These are phyloP conservation scores for Anastrepha ludens DNA, from an alignment of 1,140 invertebrate species.

Conservation along the genomic window DNA sequence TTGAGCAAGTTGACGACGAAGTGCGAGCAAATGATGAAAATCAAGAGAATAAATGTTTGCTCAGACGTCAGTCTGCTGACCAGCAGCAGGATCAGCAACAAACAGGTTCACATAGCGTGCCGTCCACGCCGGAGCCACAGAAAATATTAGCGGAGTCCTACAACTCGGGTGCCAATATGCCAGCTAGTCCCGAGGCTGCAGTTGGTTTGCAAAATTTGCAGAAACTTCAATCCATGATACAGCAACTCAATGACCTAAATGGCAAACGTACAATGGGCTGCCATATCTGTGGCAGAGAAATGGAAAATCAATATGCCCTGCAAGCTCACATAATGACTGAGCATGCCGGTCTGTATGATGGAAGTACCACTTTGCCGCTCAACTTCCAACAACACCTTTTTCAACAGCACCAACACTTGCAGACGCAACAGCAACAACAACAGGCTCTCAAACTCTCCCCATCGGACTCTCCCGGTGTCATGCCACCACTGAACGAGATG, in stretches of 20 bases:
- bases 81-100: neutral
- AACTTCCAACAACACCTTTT: conserved; percentile 61
- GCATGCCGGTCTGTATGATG: conserved; percentile 72
- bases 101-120: neutral
- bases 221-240: conserved; percentile 93
- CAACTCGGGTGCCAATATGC: conserved; percentile 57
- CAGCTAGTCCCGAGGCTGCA: conserved; percentile 76
- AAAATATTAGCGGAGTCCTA: conserved; percentile 68
- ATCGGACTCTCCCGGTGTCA: conserved; percentile 41
- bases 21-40: conserved; percentile 60
- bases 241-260: conserved; percentile 88
- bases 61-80: neutral
- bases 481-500: conserved; percentile 61
- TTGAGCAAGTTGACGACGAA: conserved; percentile 74
- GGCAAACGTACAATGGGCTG: conserved; percentile 78
- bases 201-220: conserved; percentile 84
- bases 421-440: conserved; percentile 59
- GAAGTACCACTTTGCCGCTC: conserved; percentile 50
- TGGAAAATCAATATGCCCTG: conserved; percentile 78
- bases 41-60: conserved; percentile 50
- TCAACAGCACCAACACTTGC: conserved; percentile 55
- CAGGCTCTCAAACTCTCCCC: conserved; percentile 64
- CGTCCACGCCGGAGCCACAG: conserved; percentile 58
- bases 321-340: conserved; percentile 79
- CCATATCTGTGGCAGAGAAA: conserved; percentile 78